Base-by-base conservation (phyloP, 2,113 vertebrate genomes). In the Ancistrus triradiatus region DNA sequence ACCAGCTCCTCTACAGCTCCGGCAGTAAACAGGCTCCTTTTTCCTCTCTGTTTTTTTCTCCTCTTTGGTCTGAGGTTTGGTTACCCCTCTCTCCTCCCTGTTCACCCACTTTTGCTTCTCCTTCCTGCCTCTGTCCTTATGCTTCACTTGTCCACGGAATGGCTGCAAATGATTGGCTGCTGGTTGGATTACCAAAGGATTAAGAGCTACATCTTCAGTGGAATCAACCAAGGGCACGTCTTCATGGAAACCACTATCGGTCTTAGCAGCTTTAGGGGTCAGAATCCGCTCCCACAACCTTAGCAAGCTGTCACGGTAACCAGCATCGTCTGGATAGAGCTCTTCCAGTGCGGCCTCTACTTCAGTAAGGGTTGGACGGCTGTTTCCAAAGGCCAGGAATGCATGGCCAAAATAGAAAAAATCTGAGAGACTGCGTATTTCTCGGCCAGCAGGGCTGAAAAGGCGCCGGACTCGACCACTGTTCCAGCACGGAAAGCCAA, bases 401-500 rank as follows among this genome's bases (percentile, higher is more conserved):
- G 90, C 92, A 53, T 90, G 90, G 3, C 95, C 92, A 2, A 93
- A 92, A 38, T 87, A 70, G 75, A 98, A 97, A 78, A 98, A 96
- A 58, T 97, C 94, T 14, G 92, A 89, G 37, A 98, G 74, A 0
- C 92, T 73, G 53, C 65, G 77, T 49, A 87, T 84, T 80, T 87
- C 84, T 49, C 67, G 75, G 78, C 81, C 73, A 56, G 79, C 90
- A 64, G 93, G 83, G 22, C 85, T 98, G 77, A 91, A 98, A 13
- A 98, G 85, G 51, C 90, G 92, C 22, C 91, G 88, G 62, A 96
- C 90, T 0, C 89, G 88, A 56, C 92, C 90, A 25, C 88, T 88
- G 82, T 94, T 94, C 93, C 95, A 95, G 0, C 81, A 85, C 5
- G 93, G 93, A 70, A 93, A 92, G 21, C 95, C 94, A 82, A 98